Evolutionary conservation across 1,140 invertebrate genomes (phyloP), one percentile per base, ranked within the genome.

Genomic region (Cardiocondyla obscurior): DNA sequence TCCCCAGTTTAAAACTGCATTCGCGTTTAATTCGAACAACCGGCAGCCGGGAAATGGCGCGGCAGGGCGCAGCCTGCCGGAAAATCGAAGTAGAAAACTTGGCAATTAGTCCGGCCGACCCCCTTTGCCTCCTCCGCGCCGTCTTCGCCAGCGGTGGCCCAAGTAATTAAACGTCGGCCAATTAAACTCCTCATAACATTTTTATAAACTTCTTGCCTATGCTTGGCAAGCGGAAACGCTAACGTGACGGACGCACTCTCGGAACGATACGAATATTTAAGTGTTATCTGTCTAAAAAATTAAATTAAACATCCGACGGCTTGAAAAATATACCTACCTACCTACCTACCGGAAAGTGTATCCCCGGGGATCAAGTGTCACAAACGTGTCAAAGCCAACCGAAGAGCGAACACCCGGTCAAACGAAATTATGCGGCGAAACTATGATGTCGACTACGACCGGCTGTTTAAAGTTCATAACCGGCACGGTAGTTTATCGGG

Each of bases 121-220:
- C 22, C 28, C 30, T 33, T 36, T 28, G 3, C 62, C 14, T 44
- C n/a, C 42, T 46, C 39, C 12, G 46, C 12, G 44, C 16, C 51
- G 42, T 49, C 39, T 62, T 85, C 44, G 28, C 12, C 39, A 70
- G 49, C 22, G 76, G 22, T 79, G 82, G 88, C 72, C 74, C 82
- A 65, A 87, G 90, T 91, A 92, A 92, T 93, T 92, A 92, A 92
- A 90, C 89, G 87, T 84, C 51, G 65, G 82, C 81, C 79, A 92
- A 91, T 93, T 92, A 89, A 92, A 92, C 88, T 92, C 90, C 77
- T 91, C 91, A 92, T 92, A 93, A 93, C 91, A 93, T 93, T 93
- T 93, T 93, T 92, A 88, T 88, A 90, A 93, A 93, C 85, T 92
- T 92, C 76, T 30, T 72, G 57, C 51, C 70, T 33, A 46, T 73